Percentiles rank a stretch among this genome's conserved stretches.
Conservation (phyloP, 1,140 invertebrate species). For the Orussus abietinus region DNA sequence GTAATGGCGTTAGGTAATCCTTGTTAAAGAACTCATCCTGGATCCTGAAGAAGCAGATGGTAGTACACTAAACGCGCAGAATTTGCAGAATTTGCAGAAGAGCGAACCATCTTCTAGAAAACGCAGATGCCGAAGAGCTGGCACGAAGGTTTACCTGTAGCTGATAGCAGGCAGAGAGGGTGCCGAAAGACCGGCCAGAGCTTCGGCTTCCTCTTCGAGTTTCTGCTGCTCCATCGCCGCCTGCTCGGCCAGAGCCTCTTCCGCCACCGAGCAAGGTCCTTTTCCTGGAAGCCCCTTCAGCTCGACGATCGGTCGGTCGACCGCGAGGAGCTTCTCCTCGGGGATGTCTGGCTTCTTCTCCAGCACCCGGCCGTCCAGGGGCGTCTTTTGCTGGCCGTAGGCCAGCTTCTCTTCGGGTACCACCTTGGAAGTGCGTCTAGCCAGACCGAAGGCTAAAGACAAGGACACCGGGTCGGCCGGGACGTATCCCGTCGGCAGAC, state of each 20-base stretch:
- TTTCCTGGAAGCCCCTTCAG: slow-evolving; percentile 26
- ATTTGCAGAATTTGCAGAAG: too few relatives aligned
- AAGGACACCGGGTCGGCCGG: slow-evolving; percentile 52
- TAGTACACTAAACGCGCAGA: too few relatives aligned
- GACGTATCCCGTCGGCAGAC: slow-evolving; percentile 10
- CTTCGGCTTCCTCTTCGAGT: slow-evolving; percentile 8
- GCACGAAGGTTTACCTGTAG: too few relatives aligned
- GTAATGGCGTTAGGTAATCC: too few relatives aligned
- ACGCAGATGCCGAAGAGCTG: too few relatives aligned
- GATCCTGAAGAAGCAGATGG: too few relatives aligned
- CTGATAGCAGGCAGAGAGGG: too few relatives aligned
- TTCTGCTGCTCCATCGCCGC: slow-evolving; percentile 26
- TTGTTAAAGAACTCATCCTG: too few relatives aligned
- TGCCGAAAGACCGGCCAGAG: too few relatives aligned
- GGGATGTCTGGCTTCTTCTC: slow-evolving; percentile 35
- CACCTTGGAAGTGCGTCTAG: slow-evolving; percentile 24
- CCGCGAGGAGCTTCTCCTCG: slow-evolving; percentile 47
- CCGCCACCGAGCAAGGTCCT: slow-evolving; percentile 3
- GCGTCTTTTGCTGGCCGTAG: slow-evolving; percentile 43
- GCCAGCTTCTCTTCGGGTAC: slow-evolving; percentile 46
- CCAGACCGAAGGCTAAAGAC: slow-evolving; percentile 33
- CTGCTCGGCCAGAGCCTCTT: slow-evolving; percentile 25
- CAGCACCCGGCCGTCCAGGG: slow-evolving; percentile 29
- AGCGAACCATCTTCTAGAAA: too few relatives aligned
- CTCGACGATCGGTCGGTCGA: slow-evolving; percentile 47